Percentiles rank a stretch among this genome's conserved stretches.
Conservation (phyloP, 92 coral and sea anemone genomes). For the Paragorgia papillata region DNA sequence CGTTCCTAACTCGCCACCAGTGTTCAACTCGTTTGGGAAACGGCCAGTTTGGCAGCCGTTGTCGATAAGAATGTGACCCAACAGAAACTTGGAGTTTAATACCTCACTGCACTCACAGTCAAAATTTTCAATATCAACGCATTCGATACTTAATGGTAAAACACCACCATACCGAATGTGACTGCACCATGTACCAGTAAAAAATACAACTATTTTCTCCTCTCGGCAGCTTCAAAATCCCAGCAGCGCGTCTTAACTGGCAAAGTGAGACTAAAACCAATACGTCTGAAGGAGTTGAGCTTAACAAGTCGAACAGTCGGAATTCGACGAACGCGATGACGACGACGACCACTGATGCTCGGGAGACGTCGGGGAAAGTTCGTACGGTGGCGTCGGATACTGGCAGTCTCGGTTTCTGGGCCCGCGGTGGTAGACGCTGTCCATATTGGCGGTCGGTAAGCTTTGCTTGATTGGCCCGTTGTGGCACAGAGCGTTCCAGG, state of each 20-base stretch:
- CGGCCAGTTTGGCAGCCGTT: no score
- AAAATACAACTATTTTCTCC: neutral
- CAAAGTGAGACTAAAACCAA: no score
- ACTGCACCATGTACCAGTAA: neutral
- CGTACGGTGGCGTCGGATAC: slow-evolving; percentile 79
- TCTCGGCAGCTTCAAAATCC: neutral
- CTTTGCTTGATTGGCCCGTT: slow-evolving; percentile 27
- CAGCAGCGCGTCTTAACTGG: no score
- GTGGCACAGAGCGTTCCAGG: slow-evolving; percentile 41
- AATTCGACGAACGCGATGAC: slow-evolving; percentile 81
- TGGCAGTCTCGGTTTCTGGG: slow-evolving; percentile 32
- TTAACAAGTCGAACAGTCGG: slow-evolving; percentile 79
- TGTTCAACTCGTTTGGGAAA: no score
- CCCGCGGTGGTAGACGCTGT: slow-evolving; percentile 18
- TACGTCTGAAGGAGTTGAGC: no score
- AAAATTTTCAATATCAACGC: no score
- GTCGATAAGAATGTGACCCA: no score
- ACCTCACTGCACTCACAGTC: no score
- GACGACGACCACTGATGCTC: slow-evolving; percentile 83
- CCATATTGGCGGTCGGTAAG: slow-evolving; percentile 24
- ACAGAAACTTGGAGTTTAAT: no score
- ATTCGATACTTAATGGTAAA: no score
- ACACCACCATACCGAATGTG: no score
- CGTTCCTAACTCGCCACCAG: no score
- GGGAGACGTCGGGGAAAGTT: slow-evolving; percentile 89